A percentile compares a stretch with the other conserved stretches of the same genome.
phyloP scores from a whole-genome alignment of 2,888 invertebrate species.

The Sinotaia quadrata region DNA sequence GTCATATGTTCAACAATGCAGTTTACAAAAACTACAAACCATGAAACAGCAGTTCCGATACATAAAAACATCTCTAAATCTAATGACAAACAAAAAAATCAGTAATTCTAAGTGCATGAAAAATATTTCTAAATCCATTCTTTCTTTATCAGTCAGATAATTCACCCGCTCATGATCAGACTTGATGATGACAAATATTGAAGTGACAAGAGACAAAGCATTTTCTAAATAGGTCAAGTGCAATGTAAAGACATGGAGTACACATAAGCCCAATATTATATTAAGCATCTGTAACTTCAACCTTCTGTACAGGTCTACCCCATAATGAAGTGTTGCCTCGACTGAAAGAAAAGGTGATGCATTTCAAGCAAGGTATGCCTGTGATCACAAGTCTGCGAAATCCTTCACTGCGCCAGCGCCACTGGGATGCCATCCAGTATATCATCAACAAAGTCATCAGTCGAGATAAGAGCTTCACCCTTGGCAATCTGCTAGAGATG shows the following conservation, averaged over 20 bases:
- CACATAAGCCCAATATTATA: too few species aligned
- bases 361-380: constrained; percentile 71
- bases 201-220: too few species aligned
- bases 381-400: constrained; percentile 71
- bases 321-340: constrained; percentile 70
- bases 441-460: constrained; percentile 68
- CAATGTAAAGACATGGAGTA: background rate
- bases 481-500: constrained; percentile 70
- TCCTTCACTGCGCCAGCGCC: constrained; percentile 68
- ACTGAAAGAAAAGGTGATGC: constrained; percentile 69
- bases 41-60: too few species aligned
- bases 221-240: background rate
- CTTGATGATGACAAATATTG: too few species aligned
- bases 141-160: too few species aligned
- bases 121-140: too few species aligned
- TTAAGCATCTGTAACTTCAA: background rate
- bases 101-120: too few species aligned
- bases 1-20: too few species aligned
- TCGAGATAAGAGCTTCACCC: constrained; percentile 68
- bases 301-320: constrained; percentile 62
- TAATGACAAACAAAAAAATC: too few species aligned
- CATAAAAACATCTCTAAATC: too few species aligned
- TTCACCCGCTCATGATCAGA: too few species aligned
- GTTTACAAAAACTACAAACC: too few species aligned
- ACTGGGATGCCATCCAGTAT: constrained; percentile 70